phyloP scores from a whole-genome alignment of 2,797 vertebrate species.

The Telmatherina bonti region DNA sequence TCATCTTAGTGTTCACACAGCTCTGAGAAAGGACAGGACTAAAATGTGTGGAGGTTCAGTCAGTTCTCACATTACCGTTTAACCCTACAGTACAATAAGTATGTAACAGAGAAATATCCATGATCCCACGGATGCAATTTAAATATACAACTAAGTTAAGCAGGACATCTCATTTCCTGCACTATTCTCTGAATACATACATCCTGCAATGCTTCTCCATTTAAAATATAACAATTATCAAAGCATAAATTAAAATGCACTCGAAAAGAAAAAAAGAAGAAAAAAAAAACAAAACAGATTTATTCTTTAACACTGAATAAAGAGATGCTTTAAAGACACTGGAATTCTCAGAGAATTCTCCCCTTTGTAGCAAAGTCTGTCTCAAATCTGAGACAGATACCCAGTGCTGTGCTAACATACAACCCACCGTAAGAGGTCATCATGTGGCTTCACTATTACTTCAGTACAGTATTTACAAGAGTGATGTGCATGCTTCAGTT shows the following conservation, averaged over 20 bases:
- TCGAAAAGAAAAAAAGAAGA: conserved; percentile 57
- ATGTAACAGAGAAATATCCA: conserved; percentile 64
- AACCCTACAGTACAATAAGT: conserved; percentile 74
- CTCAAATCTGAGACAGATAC: conserved; percentile 35
- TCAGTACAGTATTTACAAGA: conserved; percentile 73
- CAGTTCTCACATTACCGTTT: conserved; percentile 63
- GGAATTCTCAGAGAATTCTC: conserved; percentile 30
- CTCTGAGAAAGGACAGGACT: conserved; percentile 29
- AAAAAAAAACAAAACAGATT: conserved; percentile 33
- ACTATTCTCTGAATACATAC: conserved; percentile 74
- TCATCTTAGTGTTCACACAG: conserved; percentile 45
- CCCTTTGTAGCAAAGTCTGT: conserved; percentile 47
- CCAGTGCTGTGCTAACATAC: conserved; percentile 56
- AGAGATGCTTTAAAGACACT: conserved; percentile 71
- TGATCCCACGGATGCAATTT: conserved; percentile 64
- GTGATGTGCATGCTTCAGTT: conserved; percentile 71
- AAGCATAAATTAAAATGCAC: conserved; percentile 85
- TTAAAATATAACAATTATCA: conserved; percentile 79
- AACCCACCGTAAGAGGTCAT: conserved; percentile 43
- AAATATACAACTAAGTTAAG: conserved; percentile 80
- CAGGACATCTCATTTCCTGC: conserved; percentile 67
- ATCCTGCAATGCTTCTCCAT: conserved; percentile 72
- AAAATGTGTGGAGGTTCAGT: conserved; percentile 38
- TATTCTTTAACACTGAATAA: conserved; percentile 72
- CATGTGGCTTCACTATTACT: conserved; percentile 43